Conservation (phyloP, 2,888 invertebrate genomes). For the Mamestra brassicae region DNA sequence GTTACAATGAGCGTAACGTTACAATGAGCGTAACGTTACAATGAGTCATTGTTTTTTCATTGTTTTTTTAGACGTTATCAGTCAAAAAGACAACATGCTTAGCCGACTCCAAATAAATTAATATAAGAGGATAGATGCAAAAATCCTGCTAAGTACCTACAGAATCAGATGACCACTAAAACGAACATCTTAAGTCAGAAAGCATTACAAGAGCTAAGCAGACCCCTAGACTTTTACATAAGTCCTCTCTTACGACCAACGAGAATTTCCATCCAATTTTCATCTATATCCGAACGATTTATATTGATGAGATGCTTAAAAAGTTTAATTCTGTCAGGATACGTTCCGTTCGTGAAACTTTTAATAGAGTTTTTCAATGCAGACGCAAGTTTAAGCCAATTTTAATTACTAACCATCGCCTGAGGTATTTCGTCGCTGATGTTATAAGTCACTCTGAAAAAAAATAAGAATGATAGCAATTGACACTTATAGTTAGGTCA, state of each 20-base stretch:
- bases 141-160: not conserved
- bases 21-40: no score
- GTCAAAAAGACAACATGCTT: no score
- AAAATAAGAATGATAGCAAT: no score
- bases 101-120: not conserved
- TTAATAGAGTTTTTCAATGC: constrained; percentile 76
- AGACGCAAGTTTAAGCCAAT: constrained; percentile 78
- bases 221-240: constrained; percentile 4
- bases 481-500: no score
- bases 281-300: constrained; percentile 48
- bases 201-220: not conserved
- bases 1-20: no score
- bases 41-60: no score
- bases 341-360: constrained; percentile 69
- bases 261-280: constrained; percentile 28
- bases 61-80: no score
- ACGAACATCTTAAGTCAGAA: not conserved
- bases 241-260: constrained; percentile 12
- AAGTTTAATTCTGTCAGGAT: constrained; percentile 60
- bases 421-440: constrained; percentile 59
- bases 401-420: constrained; percentile 76
- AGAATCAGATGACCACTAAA: no score
- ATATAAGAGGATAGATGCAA: not conserved
- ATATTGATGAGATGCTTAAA: constrained; percentile 66
- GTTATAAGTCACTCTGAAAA: not conserved